Conservation (phyloP, 1,140 invertebrate genomes). For the Megathymus violae region DNA sequence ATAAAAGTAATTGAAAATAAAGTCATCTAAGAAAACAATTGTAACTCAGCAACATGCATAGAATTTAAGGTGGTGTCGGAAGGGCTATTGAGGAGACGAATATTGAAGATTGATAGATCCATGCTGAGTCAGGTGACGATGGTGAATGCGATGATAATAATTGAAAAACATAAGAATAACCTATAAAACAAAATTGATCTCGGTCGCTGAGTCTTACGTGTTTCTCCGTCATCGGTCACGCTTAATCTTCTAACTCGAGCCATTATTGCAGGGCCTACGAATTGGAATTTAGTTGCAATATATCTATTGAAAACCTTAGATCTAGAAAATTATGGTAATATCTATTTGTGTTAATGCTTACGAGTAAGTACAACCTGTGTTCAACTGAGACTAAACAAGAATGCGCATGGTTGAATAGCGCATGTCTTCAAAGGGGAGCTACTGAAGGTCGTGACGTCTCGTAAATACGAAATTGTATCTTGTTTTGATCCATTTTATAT, state of each 20-base stretch:
- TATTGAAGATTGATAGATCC: slow-evolving; percentile 26
- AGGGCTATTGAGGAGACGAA: slow-evolving; percentile 25
- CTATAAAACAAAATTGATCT: slow-evolving; percentile 38
- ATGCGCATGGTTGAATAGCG: too few species aligned
- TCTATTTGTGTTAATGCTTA: background rate
- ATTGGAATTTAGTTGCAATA: slow-evolving; percentile 43
- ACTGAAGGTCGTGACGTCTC: slow-evolving; percentile 1
- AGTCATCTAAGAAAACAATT: slow-evolving; percentile 17
- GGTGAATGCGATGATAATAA: slow-evolving; percentile 24
- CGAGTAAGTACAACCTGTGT: background rate
- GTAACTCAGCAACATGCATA: slow-evolving; percentile 26
- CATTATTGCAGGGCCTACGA: slow-evolving; percentile 80
- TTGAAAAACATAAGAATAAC: slow-evolving; percentile 26
- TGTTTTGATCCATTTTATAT: background rate
- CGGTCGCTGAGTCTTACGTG: slow-evolving; percentile 79
- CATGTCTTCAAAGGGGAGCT: background rate
- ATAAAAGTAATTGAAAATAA: slow-evolving; percentile 15
- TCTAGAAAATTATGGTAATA: background rate
- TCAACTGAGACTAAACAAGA: too few species aligned
- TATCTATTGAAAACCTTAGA: slow-evolving; percentile 15
- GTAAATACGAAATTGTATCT: background rate
- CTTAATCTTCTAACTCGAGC: slow-evolving; percentile 83
- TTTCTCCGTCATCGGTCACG: slow-evolving; percentile 85
- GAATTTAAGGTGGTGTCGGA: slow-evolving; percentile 20
- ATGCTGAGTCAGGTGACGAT: slow-evolving; percentile 31